phyloP scores from a whole-genome alignment of 1,140 invertebrate genomes.

The Lasioglossum albipes region DNA sequence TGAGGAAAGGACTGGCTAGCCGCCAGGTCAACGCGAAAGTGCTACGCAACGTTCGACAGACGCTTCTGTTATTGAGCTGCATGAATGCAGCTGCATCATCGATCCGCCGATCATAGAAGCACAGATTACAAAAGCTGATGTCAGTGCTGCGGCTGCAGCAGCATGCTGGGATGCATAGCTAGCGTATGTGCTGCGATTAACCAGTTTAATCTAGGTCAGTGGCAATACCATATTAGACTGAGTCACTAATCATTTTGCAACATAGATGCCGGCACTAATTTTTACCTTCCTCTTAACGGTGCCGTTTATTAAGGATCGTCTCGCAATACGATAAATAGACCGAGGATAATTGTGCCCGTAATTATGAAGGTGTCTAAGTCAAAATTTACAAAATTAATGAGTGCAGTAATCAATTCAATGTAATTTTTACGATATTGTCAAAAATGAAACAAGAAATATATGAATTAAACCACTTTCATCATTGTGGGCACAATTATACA shows the following conservation, averaged over 20 bases:
- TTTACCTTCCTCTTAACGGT: background rate
- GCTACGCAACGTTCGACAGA: conserved; percentile 25
- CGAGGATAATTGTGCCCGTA: too few relatives aligned
- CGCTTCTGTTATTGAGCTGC: background rate
- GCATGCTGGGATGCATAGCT: background rate
- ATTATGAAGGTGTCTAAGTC: too few relatives aligned
- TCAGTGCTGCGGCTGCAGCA: conserved; percentile 25
- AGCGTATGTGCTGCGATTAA: background rate
- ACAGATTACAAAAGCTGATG: conserved; percentile 21
- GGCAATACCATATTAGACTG: background rate
- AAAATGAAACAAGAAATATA: too few relatives aligned
- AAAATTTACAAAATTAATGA: too few relatives aligned
- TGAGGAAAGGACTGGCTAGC: conserved; percentile 27
- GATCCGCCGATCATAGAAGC: conserved; percentile 11
- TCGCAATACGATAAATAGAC: too few relatives aligned
- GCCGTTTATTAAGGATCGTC: too few relatives aligned
- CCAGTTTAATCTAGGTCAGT: conserved; percentile 27
- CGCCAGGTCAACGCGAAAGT: conserved; percentile 48
- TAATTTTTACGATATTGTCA: too few relatives aligned
- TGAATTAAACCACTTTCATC: too few relatives aligned
- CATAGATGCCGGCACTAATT: background rate
- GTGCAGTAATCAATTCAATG: too few relatives aligned
- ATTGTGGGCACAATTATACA: too few relatives aligned
- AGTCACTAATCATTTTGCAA: conserved; percentile 1
- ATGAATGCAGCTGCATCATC: conserved; percentile 23